Base-by-base conservation (phyloP, 1,140 invertebrate genomes). In the Ceratina japonica region DNA sequence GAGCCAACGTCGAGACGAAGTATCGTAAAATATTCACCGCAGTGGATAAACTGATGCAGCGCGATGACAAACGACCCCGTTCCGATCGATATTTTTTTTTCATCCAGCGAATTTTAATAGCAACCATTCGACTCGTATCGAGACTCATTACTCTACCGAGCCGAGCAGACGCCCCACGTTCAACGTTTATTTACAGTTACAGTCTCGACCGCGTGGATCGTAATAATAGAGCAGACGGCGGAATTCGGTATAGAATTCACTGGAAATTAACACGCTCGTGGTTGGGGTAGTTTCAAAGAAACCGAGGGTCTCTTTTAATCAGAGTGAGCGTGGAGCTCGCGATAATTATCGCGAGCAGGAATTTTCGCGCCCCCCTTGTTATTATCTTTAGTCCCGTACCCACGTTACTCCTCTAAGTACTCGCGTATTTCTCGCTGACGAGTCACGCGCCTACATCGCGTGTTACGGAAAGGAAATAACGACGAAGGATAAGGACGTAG, bases 241-340 rank as follows among this genome's bases (percentile, higher is more conserved):
- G 27, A 54, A 54, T 69, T 70, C 51, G 66, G 24, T 56, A 56
- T 70, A 31, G 16, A 70, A 56, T 70, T 56, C 51, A 70, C 16
- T 70, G 66, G 66, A 56, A 70, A 70, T 70, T 70, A 56, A 70
- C 51, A 7, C 49, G 66, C 24, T n/a, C 12, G 52, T 49, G 66
- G 24, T 31, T 3, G 51, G 64, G 18, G 24, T 16, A 52, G 20
- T 72, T 61, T 61, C 56, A 61, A 56, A 72, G 70, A 61, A 72
- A 44, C 15, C 69, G 20, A 58, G 66, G 8, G 31, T 27, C 27
- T 16, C 54, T 18, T 44, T 44, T 44, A 44, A 44, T 44, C 37
- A 10, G n/a, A 59, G 31, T 44, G 5, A 18, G 16, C 51, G 16
- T 37, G 16, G 56, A 49, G 44, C 24, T 37, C 70, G 56, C 16